Evolutionary conservation across 2,888 invertebrate genomes (phyloP).

Genomic region (Callyntrura sp.): DNA sequence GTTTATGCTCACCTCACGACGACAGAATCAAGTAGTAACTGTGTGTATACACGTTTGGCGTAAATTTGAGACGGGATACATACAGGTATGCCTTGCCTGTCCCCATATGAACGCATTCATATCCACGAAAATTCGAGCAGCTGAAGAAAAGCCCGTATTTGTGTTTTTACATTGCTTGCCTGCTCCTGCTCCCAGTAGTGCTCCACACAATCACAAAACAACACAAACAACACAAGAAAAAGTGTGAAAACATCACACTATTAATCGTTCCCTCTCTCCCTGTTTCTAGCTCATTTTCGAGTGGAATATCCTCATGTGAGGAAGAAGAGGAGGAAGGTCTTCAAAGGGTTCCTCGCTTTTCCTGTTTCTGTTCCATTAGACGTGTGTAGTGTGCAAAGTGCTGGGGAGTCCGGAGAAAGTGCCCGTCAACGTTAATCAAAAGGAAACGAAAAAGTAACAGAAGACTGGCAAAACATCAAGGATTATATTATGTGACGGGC

Average conservation of each 20-base stretch:
- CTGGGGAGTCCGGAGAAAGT: not conserved
- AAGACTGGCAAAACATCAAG: not conserved
- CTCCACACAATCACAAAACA: not conserved
- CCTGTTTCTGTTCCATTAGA: not conserved
- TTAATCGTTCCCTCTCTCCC: not conserved
- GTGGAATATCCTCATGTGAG: not conserved
- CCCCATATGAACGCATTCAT: no score
- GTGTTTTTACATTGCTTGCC: not conserved
- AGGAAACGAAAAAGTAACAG: not conserved
- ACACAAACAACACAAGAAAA: not conserved
- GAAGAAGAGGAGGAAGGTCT: not conserved
- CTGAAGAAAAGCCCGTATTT: conserved; percentile 12
- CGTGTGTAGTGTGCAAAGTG: not conserved
- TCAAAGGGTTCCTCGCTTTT: not conserved
- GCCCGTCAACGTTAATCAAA: not conserved
- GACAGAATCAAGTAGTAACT: not conserved
- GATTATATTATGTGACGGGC: no score
- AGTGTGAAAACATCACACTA: conserved; percentile 26
- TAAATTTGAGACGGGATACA: not conserved
- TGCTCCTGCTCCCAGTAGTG: not conserved
- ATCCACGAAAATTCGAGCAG: conserved; percentile 22
- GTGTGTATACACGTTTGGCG: not conserved
- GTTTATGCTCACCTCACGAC: no score
- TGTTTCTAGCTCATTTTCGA: not conserved
- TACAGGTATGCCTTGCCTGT: not conserved